phyloP scores from a whole-genome alignment of 2,113 vertebrate genomes.

The Ceyx margarethae region DNA sequence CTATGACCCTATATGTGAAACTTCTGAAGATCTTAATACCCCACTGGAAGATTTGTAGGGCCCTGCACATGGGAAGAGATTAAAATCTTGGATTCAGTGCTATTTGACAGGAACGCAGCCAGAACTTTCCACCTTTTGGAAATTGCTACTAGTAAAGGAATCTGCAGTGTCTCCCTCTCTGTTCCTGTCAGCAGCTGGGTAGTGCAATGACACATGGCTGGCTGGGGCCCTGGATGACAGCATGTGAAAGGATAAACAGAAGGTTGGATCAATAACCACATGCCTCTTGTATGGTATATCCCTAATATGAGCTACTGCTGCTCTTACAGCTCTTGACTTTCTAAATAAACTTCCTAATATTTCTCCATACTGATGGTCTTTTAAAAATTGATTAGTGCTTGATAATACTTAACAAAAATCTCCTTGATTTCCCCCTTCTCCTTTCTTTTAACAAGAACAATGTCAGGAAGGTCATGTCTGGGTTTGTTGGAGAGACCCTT shows the following conservation, averaged over 20 bases:
- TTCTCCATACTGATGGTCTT: background rate
- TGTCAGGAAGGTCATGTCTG: slow-evolving; percentile 62
- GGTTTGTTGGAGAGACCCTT: slow-evolving; percentile 44
- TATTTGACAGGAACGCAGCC: background rate
- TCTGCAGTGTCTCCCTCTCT: background rate
- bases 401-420: background rate
- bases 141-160: background rate
- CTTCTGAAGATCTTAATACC: background rate
- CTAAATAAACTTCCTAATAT: background rate
- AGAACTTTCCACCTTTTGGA: background rate
- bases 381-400: background rate
- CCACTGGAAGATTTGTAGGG: background rate
- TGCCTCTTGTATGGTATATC: background rate
- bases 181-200: background rate
- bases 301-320: background rate
- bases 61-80: background rate
- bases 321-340: background rate
- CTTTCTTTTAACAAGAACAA: slow-evolving; percentile 20
- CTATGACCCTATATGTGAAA: background rate
- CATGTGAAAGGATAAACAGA: background rate
- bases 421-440: background rate
- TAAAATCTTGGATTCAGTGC: background rate
- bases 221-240: background rate
- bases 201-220: background rate
- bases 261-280: background rate